Conservation (phyloP, 2,797 vertebrate genomes). For the Eulemur albifrons region DNA sequence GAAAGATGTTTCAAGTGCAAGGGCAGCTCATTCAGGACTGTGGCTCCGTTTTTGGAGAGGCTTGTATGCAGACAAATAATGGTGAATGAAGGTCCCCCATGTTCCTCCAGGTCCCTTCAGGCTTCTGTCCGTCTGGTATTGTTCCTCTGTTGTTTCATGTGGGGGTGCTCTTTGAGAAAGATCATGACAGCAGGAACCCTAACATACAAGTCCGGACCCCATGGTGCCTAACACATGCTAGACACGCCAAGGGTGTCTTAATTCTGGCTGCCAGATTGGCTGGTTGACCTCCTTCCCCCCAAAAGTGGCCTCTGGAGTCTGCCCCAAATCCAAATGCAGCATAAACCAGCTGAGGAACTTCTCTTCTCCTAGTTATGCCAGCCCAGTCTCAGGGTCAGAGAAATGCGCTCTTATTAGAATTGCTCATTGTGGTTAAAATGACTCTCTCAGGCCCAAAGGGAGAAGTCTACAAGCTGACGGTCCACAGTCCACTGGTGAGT, state of each 20-base stretch:
- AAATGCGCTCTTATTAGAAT: not conserved
- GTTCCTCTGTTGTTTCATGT: not conserved
- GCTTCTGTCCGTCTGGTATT: not conserved
- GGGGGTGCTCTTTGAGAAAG: not conserved
- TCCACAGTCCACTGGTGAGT: not conserved
- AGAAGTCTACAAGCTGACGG: not conserved
- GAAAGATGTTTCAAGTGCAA: not conserved
- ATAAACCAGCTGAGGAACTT: not conserved
- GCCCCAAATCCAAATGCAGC: not conserved
- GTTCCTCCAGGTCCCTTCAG: not conserved
- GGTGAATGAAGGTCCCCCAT: too few species aligned
- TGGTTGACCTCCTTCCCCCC: too few species aligned
- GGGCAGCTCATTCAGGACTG: not conserved
- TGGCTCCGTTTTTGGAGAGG: not conserved
- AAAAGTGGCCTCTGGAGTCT: not conserved
- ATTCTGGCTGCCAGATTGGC: not conserved
- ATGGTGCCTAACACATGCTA: rapidly evolving
- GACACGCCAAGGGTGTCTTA: not conserved
- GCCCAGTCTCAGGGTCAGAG: not conserved
- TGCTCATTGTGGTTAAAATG: not conserved
- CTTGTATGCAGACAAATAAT: not conserved
- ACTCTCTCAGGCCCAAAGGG: not conserved
- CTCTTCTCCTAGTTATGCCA: not conserved
- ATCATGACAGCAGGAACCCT: not conserved
- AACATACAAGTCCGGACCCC: not conserved